phyloP scores from a whole-genome alignment of 2,797 vertebrate species.

The Peromyscus attwateri region DNA sequence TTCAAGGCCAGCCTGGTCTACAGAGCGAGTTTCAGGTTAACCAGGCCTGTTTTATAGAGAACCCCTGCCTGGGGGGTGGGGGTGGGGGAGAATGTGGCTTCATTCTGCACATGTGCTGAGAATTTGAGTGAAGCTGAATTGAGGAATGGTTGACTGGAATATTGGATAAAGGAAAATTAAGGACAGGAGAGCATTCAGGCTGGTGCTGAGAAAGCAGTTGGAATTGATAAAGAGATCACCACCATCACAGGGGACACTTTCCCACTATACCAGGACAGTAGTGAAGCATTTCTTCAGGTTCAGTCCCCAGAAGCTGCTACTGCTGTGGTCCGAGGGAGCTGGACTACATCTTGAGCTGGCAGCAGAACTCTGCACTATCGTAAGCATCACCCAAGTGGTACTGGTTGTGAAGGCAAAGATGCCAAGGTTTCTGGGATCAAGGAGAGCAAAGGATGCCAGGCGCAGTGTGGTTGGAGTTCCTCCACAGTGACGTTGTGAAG shows the following conservation, averaged over 20 bases:
- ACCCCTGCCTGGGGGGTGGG: neutral
- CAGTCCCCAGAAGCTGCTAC: neutral
- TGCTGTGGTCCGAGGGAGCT: neutral
- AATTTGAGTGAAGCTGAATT: neutral
- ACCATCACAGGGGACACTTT: neutral
- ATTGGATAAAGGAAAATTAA: neutral
- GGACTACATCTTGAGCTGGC: neutral
- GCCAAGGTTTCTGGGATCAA: neutral
- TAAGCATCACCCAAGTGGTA: neutral
- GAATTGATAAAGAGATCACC: neutral
- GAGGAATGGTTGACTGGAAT: neutral
- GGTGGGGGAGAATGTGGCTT: neutral
- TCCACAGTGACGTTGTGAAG: neutral
- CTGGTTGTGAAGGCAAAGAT: neutral
- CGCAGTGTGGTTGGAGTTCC: neutral
- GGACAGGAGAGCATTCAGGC: neutral
- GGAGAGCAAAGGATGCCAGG: neutral
- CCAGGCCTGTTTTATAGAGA: neutral
- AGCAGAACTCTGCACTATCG: neutral
- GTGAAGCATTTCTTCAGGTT: neutral
- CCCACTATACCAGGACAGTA: too few relatives aligned
- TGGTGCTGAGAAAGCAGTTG: neutral
- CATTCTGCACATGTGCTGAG: neutral
- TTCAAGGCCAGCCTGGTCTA: neutral
- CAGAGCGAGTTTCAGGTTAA: neutral